phyloP scores from a whole-genome alignment of 2,888 invertebrate genomes.

The Melanotus villosus region DNA sequence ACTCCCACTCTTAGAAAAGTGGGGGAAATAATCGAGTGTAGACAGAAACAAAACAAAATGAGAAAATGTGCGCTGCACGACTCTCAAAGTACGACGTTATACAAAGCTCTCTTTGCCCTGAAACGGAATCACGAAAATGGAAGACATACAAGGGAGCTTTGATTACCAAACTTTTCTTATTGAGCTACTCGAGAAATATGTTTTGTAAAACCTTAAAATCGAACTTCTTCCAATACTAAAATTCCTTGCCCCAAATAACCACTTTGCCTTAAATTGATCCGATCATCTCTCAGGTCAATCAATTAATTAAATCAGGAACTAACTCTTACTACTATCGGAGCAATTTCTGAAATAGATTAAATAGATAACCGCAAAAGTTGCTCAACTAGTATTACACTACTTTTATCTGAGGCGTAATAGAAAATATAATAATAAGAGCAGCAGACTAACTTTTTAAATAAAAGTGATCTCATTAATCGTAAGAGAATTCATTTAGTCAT shows the following conservation, averaged over 20 bases:
- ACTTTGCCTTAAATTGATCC: neutral
- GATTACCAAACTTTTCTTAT: conserved; percentile 48
- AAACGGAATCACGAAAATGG: conserved; percentile 41
- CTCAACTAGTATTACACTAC: neutral
- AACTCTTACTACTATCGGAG: no score
- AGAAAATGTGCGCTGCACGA: conserved; percentile 55
- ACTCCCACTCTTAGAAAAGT: conserved; percentile 50
- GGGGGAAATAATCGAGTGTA: conserved; percentile 59
- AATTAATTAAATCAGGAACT: no score
- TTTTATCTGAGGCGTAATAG: neutral
- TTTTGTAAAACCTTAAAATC: conserved; percentile 13
- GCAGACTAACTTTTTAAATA: conserved; percentile 17
- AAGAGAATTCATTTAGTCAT: conserved; percentile 28
- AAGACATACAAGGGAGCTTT: conserved; percentile 43
- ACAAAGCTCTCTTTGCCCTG: conserved; percentile 41
- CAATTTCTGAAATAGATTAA: no score
- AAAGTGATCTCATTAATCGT: conserved; percentile 28
- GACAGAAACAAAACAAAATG: conserved; percentile 63
- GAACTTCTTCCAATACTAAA: neutral
- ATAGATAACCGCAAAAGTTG: neutral
- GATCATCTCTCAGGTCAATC: no score
- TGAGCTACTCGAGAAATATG: conserved; percentile 32
- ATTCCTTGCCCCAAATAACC: neutral
- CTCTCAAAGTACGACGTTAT: conserved; percentile 50
- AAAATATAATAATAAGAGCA: neutral